Conservation (phyloP, 1,140 invertebrate species). For the Heterodera schachtii region DNA sequence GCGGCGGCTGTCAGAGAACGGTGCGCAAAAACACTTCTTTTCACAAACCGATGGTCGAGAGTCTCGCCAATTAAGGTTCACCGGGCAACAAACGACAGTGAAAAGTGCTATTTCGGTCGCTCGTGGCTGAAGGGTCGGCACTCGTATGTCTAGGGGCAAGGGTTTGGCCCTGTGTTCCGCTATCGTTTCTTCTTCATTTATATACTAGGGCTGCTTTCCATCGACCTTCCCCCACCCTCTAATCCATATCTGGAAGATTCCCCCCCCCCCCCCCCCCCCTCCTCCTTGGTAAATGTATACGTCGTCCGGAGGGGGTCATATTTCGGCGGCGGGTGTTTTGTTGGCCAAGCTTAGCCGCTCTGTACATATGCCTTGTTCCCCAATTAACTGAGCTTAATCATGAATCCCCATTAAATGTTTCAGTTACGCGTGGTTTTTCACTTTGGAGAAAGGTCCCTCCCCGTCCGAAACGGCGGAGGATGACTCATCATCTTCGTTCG, state of each 20-base stretch:
- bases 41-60: not conserved
- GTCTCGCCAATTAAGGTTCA: conserved; percentile 21
- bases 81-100: conserved; percentile 30
- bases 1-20: conserved; percentile 47
- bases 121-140: conserved; percentile 42
- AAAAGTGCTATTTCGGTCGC: conserved; percentile 31
- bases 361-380: too few relatives aligned
- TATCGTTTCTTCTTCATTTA: too few relatives aligned
- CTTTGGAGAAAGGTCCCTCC: conserved; percentile 25
- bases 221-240: too few relatives aligned
- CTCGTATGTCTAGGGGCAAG: conserved; percentile 9
- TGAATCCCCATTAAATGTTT: not conserved
- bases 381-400: too few relatives aligned
- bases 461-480: conserved; percentile 1
- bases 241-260: too few relatives aligned
- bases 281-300: too few relatives aligned
- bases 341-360: too few relatives aligned
- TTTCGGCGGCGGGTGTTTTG: too few relatives aligned
- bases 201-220: too few relatives aligned
- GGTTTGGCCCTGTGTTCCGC: too few relatives aligned
- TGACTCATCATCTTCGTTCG: not conserved
- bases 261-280: too few relatives aligned
- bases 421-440: conserved; percentile 30
- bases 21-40: conserved; percentile 14
- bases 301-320: too few relatives aligned